Percentiles rank a stretch among this genome's conserved stretches.
These are phyloP conservation scores for Saccostrea cuccullata DNA, from an alignment of 1,140 invertebrate genomes.

Conservation along the genomic window DNA sequence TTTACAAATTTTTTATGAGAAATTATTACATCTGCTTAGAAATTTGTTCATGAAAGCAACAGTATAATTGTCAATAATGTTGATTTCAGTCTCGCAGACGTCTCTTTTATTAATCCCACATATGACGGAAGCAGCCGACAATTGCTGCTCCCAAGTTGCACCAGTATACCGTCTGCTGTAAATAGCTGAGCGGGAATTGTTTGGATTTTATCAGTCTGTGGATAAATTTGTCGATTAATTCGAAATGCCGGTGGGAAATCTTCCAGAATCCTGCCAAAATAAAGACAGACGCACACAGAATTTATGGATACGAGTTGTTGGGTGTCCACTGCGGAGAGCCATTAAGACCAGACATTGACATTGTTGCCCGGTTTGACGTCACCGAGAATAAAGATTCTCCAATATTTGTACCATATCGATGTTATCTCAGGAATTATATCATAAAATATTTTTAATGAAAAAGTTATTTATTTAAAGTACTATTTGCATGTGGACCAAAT, in stretches of 20 bases:
- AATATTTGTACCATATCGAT: neutral
- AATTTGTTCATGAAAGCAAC: slow-evolving; percentile 5
- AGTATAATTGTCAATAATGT: slow-evolving; percentile 2
- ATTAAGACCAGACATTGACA: neutral
- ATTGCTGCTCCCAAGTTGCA: slow-evolving; percentile 32
- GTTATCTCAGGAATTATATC: neutral
- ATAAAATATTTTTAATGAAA: neutral
- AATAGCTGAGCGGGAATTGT: slow-evolving; percentile 20
- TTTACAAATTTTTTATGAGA: neutral
- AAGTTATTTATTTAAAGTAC: neutral
- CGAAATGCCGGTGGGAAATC: slow-evolving; percentile 15
- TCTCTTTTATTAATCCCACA: slow-evolving; percentile 32
- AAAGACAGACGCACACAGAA: slow-evolving; percentile 16
- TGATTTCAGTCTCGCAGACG: slow-evolving; percentile 36
- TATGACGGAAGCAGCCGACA: slow-evolving; percentile 31
- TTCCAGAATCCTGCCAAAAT: slow-evolving; percentile 3
- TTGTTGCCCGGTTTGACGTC: neutral
- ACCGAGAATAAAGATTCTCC: neutral
- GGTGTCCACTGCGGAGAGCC: slow-evolving; percentile 4
- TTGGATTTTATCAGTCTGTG: slow-evolving; percentile 2
- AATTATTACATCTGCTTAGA: slow-evolving; percentile 10
- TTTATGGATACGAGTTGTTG: neutral
- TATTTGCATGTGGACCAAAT: neutral
- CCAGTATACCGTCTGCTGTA: slow-evolving; percentile 32
- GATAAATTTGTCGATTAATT: slow-evolving; percentile 29